Percentiles rank a stretch among this genome's conserved stretches.
phyloP scores from a whole-genome alignment of 2,797 vertebrate species.

The Aselliscus stoliczkanus region DNA sequence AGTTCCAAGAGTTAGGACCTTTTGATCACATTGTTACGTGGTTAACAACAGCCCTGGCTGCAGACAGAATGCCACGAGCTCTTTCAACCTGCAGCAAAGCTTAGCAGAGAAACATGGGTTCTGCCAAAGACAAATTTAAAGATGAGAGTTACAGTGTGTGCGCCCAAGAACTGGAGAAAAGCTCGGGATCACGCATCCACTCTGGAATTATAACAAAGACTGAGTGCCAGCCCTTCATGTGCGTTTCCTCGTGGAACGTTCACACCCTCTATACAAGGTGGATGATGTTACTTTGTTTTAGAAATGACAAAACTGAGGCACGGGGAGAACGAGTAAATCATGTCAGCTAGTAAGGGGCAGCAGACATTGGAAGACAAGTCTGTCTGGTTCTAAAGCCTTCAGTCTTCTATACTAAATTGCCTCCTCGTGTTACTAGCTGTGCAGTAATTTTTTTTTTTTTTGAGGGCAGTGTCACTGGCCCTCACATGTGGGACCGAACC shows the following conservation, averaged over 20 bases:
- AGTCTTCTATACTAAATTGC: background rate
- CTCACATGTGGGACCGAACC: no score
- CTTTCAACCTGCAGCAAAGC: slow-evolving; percentile 33
- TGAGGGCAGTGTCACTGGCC: no score
- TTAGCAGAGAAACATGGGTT: slow-evolving; percentile 18
- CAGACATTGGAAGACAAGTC: background rate
- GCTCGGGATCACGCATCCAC: background rate
- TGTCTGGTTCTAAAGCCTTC: background rate
- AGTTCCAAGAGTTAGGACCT: background rate
- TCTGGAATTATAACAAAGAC: background rate
- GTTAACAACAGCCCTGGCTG: slow-evolving; percentile 31
- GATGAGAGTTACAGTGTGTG: accelerated
- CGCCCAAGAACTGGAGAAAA: background rate
- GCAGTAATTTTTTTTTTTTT: background rate
- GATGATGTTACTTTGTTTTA: background rate
- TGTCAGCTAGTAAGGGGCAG: background rate
- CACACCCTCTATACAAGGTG: background rate
- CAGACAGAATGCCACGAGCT: slow-evolving; percentile 40
- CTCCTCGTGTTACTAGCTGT: background rate
- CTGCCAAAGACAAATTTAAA: background rate
- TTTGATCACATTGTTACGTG: background rate
- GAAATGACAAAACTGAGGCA: background rate
- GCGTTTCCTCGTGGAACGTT: background rate
- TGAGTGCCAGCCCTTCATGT: no score
- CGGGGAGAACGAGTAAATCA: background rate